These are phyloP conservation scores for Centropus bengalensis DNA, from an alignment of 2,113 vertebrate species.

Conservation along the genomic window DNA sequence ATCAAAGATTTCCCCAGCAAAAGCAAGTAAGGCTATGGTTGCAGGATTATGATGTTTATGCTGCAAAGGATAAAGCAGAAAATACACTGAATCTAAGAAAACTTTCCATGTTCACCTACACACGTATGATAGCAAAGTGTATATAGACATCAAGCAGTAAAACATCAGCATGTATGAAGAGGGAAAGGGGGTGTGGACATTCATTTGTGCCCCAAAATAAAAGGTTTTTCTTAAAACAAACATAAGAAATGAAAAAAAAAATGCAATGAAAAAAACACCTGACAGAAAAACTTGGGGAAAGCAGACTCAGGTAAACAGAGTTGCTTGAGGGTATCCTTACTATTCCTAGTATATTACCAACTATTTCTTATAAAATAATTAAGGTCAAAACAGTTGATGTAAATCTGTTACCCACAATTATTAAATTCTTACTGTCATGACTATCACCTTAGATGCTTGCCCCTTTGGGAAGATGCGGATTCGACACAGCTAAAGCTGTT, in stretches of 20 bases:
- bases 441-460: background rate
- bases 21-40: background rate
- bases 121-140: background rate
- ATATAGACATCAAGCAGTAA: background rate
- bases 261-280: background rate
- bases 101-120: background rate
- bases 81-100: background rate
- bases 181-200: rapidly evolving
- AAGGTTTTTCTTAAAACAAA: background rate
- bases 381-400: background rate
- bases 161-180: background rate
- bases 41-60: background rate
- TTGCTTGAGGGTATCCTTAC: background rate
- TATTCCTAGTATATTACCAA: background rate
- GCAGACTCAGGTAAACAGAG: background rate
- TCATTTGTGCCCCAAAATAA: background rate
- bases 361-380: constrained; percentile 17
- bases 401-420: background rate
- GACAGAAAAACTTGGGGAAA: background rate
- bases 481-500: background rate
- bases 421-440: background rate
- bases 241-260: background rate
- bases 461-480: background rate
- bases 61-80: background rate
- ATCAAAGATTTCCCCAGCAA: background rate